These are phyloP conservation scores for Pseudobourletiella spinata DNA, from an alignment of 1,140 invertebrate species.

Conservation along the genomic window DNA sequence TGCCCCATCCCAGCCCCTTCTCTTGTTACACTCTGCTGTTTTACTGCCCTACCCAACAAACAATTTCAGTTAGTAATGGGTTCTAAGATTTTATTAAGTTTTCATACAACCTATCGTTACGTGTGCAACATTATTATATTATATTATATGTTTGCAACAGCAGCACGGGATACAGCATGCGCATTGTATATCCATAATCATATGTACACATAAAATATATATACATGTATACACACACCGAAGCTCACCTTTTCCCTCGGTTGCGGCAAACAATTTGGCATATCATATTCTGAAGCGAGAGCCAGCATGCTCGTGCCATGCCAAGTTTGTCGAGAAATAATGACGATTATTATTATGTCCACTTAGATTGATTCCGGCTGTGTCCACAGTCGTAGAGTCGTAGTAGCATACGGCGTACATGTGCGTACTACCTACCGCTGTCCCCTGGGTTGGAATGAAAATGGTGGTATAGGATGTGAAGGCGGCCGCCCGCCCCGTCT, in stretches of 20 bases:
- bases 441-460: too few relatives aligned
- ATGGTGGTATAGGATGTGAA: too few relatives aligned
- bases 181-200: too few relatives aligned
- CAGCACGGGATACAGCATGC: not conserved
- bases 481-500: too few relatives aligned
- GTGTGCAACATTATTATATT: not conserved
- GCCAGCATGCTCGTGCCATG: too few relatives aligned
- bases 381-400: too few relatives aligned
- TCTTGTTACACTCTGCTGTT: not conserved
- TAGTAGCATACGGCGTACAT: too few relatives aligned
- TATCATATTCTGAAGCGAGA: not conserved
- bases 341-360: too few relatives aligned
- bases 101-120: not conserved
- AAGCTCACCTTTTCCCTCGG: not conserved
- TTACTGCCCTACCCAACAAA: not conserved
- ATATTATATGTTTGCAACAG: not conserved
- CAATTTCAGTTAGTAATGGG: not conserved
- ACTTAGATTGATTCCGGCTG: too few relatives aligned
- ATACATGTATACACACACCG: not conserved
- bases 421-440: too few relatives aligned
- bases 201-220: not conserved
- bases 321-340: too few relatives aligned
- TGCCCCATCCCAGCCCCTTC: not conserved
- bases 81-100: constrained; percentile 2
- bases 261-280: not conserved